Evolutionary conservation across 2,113 vertebrate genomes (phyloP).

Genomic region (Aleadryas rufinucha): DNA sequence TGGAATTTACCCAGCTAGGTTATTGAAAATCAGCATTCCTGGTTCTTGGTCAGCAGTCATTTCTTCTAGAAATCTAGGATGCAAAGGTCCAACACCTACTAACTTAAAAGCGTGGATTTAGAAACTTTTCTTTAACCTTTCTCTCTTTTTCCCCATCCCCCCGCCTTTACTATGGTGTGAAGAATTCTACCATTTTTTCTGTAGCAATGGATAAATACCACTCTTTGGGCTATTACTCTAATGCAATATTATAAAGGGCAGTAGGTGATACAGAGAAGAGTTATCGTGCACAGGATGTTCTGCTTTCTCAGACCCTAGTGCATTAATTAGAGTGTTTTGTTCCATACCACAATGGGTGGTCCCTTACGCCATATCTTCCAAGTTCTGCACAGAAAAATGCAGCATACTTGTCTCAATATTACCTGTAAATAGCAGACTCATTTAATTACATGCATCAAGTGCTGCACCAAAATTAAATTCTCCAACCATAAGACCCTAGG

Average conservation of each 20-base stretch:
- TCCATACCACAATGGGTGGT: not conserved
- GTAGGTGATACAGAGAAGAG: not conserved
- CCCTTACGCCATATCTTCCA: not conserved
- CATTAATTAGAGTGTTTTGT: not conserved
- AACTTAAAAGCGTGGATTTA: not conserved
- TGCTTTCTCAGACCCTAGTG: not conserved
- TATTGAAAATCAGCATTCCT: not conserved
- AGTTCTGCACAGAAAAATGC: not conserved
- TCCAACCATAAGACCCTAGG: not conserved
- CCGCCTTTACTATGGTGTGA: not conserved
- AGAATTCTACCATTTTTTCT: not conserved
- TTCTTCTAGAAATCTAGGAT: not conserved
- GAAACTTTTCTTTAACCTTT: not conserved
- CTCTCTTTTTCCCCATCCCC: accelerated
- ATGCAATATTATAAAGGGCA: not conserved
- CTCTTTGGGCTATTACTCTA: not conserved
- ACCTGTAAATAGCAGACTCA: not conserved
- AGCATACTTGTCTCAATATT: not conserved
- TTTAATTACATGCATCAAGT: not conserved
- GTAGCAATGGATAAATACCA: not conserved
- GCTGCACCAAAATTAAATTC: not conserved
- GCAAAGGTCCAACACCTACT: not conserved
- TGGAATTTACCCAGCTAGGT: not conserved
- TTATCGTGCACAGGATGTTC: not conserved
- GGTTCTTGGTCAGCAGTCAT: not conserved